phyloP scores from a whole-genome alignment of 2,888 invertebrate species.

The Microchrysa polita region DNA sequence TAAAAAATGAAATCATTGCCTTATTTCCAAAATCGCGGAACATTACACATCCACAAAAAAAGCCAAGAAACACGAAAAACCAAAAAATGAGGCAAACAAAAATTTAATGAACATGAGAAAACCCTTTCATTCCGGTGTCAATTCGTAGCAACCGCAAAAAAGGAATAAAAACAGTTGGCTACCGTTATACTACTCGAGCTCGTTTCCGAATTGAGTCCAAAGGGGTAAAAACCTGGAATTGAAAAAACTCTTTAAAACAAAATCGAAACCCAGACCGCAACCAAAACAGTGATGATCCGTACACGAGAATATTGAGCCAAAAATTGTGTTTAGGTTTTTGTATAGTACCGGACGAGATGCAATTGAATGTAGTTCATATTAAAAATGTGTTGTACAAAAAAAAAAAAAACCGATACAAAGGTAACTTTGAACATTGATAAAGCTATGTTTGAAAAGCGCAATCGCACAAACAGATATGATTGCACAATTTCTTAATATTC shows the following conservation, averaged over 20 bases:
- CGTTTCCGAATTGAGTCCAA: too few relatives aligned
- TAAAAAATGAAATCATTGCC: not conserved
- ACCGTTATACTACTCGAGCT: too few relatives aligned
- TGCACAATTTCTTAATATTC: slow-evolving; percentile 39
- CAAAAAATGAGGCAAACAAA: too few relatives aligned
- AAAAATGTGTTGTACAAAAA: not conserved
- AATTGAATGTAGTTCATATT: not conserved
- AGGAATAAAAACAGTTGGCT: too few relatives aligned
- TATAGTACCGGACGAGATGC: slow-evolving; percentile 8
- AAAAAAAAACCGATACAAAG: not conserved
- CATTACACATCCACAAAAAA: too few relatives aligned
- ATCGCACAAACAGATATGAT: not conserved
- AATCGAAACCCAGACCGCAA: not conserved
- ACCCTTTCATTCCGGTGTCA: too few relatives aligned
- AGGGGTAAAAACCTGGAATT: not conserved
- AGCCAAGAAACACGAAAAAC: too few relatives aligned
- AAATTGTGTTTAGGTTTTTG: slow-evolving; percentile 13
- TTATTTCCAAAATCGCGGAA: not conserved
- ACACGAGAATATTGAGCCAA: slow-evolving; percentile 33
- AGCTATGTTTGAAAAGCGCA: not conserved
- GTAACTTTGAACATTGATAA: not conserved
- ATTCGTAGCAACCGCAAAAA: too few relatives aligned
- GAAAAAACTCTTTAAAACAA: not conserved
- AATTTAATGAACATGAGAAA: too few relatives aligned
- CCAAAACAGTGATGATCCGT: slow-evolving; percentile 24